A percentile compares a stretch with the other conserved stretches of the same genome.
These are phyloP conservation scores for Promerops cafer DNA, from an alignment of 2,113 vertebrate genomes.

Conservation along the genomic window DNA sequence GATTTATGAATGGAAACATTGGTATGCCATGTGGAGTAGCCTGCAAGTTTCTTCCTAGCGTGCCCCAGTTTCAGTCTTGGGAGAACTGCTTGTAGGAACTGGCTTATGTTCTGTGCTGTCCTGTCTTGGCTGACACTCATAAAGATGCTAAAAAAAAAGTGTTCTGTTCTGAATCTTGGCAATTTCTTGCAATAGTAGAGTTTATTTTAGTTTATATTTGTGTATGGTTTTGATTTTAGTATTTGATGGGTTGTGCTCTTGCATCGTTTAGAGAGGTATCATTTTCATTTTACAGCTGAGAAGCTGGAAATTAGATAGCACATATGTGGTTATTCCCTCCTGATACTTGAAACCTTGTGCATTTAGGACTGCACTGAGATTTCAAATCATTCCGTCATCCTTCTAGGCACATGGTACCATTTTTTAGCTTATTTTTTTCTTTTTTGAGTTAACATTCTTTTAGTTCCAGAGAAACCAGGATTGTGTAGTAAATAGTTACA, in stretches of 20 bases:
- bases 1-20: neutral
- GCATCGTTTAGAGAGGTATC: neutral
- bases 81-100: neutral
- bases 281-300: neutral
- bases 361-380: neutral
- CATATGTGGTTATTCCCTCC: neutral
- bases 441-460: neutral
- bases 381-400: neutral
- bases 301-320: neutral
- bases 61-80: neutral
- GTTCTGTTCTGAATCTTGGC: neutral
- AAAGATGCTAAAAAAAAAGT: neutral
- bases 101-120: neutral
- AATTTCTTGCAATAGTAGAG: neutral
- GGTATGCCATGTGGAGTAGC: neutral
- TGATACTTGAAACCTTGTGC: neutral
- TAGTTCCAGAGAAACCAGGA: neutral
- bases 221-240: neutral
- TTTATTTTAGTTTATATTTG: neutral
- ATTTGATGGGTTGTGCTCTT: neutral
- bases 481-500: neutral
- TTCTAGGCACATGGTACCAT: neutral
- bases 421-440: neutral
- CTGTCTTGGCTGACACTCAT: neutral
- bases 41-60: neutral